Evolutionary conservation across 1,140 invertebrate genomes (phyloP), one percentile per base, ranked within the genome.

Genomic region (Potamilus streckersoni): DNA sequence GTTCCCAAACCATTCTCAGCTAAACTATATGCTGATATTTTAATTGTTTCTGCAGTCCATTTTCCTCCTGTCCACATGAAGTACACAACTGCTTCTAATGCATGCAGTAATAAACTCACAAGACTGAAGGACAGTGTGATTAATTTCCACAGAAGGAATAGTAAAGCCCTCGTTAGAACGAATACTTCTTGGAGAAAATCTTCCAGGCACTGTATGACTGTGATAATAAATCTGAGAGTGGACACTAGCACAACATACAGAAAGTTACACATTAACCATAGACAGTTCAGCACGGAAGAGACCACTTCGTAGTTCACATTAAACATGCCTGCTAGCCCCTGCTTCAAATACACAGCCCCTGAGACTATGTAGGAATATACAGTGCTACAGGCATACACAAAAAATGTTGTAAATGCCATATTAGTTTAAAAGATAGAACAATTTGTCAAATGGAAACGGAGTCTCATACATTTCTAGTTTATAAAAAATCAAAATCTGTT

Each of bases 131-230:
- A 19, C 6, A 83, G 67, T 31, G 79, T 23, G 12, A 78, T 17
- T 62, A 83, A 75, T 23, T 81, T 83, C 82, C 82, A 83, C 16
- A 83, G 55, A 27, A 83, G 65, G 59, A 76, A 73, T 11, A 79
- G 15, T 17, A 83, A 69, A n/a, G 79, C 82, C 49, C 73, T 67
- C 27, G 73, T 1, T 49, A 83, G 78, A 56, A 78, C 78, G 17
- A 69, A 56, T 13, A 74, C 78, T 67, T 81, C 79, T 16, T 56
- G 20, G 17, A 81, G 12, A 76, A 83, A 83, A 58, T 83, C 82
- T 16, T 68, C 64, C 6, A 73, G 15, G 59, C 69, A 77, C 1
- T 69, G 58, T 11, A 63, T 8, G 17, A 73, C 16, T 27, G 70
- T 73, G 49, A 66, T 69, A 31, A 72, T 19, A 27, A 67, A 49